Percentiles rank a stretch among this genome's conserved stretches.
Conservation (phyloP, 2,113 vertebrate species). For the Glareola pratincola region DNA sequence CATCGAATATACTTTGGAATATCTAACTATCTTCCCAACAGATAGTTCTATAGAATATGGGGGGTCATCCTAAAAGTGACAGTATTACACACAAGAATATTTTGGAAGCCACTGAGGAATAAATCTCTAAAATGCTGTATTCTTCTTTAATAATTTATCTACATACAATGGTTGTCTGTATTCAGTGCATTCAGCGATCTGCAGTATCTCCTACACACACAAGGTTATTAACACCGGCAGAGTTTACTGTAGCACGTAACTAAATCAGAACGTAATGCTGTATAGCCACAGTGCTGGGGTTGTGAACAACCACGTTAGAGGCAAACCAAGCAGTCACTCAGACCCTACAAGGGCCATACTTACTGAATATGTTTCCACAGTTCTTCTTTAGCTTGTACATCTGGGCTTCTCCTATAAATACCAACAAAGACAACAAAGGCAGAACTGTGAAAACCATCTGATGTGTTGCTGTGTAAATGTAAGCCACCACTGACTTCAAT, state of each 20-base stretch:
- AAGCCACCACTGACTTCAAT: neutral
- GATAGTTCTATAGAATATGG: neutral
- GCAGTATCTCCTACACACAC: neutral
- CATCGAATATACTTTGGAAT: neutral
- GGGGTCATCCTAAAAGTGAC: neutral
- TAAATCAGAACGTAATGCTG: neutral
- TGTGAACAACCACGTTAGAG: neutral
- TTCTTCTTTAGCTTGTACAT: constrained; percentile 88
- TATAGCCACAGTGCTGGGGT: neutral
- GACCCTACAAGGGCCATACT: constrained; percentile 38
- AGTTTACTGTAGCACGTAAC: neutral
- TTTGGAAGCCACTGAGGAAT: neutral
- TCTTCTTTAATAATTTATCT: neutral
- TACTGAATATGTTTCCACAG: constrained; percentile 92
- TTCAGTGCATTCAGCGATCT: neutral
- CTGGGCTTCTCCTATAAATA: constrained; percentile 84
- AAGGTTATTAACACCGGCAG: neutral
- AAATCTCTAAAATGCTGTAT: neutral
- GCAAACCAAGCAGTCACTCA: neutral
- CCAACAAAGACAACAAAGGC: neutral
- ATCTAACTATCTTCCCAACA: neutral
- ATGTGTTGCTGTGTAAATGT: neutral
- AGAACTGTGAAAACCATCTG: neutral
- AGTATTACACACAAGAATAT: neutral
- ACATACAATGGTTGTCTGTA: neutral